phyloP scores from a whole-genome alignment of 2,797 vertebrate genomes.

The Danionella dracula region DNA sequence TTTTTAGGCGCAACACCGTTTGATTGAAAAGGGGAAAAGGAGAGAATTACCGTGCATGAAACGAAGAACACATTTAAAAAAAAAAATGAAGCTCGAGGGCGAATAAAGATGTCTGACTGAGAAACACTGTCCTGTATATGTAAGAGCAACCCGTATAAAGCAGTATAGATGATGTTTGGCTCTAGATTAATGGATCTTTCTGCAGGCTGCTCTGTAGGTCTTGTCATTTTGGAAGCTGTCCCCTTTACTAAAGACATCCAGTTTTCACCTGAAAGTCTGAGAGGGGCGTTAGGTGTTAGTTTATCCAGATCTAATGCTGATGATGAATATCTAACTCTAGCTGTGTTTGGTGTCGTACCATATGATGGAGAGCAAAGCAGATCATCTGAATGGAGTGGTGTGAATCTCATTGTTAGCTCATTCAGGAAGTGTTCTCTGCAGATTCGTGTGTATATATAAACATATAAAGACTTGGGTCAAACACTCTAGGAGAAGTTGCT shows the following conservation, averaged over 20 bases:
- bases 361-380: conserved; percentile 34
- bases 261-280: not conserved
- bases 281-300: conserved; percentile 25
- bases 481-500: not conserved
- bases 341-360: conserved; percentile 24
- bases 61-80: conserved; percentile 55
- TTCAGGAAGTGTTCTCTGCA: conserved; percentile 12
- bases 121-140: conserved; percentile 66
- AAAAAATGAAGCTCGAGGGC: conserved; percentile 51
- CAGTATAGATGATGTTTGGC: conserved; percentile 61
- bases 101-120: conserved; percentile 67
- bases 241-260: not conserved
- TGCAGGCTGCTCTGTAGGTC: conserved; percentile 30
- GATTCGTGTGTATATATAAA: not conserved
- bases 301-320: not conserved
- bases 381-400: conserved; percentile 3
- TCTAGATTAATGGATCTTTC: conserved; percentile 57
- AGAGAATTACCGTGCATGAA: conserved; percentile 65
- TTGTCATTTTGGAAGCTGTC: conserved; percentile 22
- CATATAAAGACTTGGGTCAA: conserved; percentile 6
- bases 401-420: conserved; percentile 20
- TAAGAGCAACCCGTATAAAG: conserved; percentile 63
- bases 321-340: conserved; percentile 4
- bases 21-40: too few species aligned
- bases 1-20: too few species aligned